These are phyloP conservation scores for Spisula solida DNA, from an alignment of 2,888 invertebrate genomes.

Conservation along the genomic window DNA sequence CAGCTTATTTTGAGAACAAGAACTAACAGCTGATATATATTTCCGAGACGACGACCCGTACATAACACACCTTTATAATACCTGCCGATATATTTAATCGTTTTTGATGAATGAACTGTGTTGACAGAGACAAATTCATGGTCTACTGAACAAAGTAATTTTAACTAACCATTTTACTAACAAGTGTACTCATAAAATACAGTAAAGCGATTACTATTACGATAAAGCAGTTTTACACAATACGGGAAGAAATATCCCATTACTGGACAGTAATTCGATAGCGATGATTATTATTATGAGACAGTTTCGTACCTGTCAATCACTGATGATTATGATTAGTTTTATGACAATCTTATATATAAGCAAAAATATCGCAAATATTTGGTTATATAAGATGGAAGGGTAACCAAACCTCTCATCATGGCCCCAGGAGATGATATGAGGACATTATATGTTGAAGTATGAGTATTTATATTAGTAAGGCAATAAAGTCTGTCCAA, in stretches of 20 bases:
- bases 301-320: background rate
- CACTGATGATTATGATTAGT: background rate
- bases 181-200: background rate
- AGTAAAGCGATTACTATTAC: background rate
- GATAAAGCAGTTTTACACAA: background rate
- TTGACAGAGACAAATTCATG: background rate
- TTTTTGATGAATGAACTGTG: background rate
- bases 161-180: background rate
- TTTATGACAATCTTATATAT: background rate
- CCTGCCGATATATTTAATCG: conserved; percentile 16
- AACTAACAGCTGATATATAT: background rate
- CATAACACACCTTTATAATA: conserved; percentile 13
- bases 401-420: background rate
- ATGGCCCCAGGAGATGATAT: background rate
- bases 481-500: background rate
- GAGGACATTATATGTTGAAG: background rate
- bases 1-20: background rate
- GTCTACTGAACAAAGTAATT: background rate
- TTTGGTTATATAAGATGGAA: background rate
- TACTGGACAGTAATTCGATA: background rate
- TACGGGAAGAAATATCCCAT: conserved; percentile 18
- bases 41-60: conserved; percentile 1
- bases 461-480: background rate
- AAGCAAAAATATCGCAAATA: conserved; percentile 6
- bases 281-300: background rate